A percentile compares a stretch with the other conserved stretches of the same genome.
These are phyloP conservation scores for Nemopilema nomurai DNA, from an alignment of 30 jellyfish, hydroid and myxozoan genomes.

Conservation along the genomic window DNA sequence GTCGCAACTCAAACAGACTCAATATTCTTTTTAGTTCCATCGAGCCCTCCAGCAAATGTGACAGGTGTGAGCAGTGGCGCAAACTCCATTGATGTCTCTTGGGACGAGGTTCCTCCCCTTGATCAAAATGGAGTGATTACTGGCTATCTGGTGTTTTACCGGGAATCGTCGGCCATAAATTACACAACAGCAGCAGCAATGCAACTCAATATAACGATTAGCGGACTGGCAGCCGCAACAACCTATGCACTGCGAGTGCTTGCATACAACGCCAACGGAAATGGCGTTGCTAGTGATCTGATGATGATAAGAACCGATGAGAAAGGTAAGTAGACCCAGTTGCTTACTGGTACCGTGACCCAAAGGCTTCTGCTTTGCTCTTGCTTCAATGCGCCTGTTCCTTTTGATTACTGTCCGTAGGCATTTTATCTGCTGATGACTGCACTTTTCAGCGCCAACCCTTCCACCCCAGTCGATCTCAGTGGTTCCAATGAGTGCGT, in stretches of 20 bases:
- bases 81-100: conserved; percentile 46
- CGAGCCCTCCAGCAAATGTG: conserved; percentile 72
- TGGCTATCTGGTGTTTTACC: conserved; percentile 73
- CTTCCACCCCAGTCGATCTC: conserved; percentile 46
- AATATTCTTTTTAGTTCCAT: conserved; percentile 63
- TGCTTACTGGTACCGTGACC: too few species aligned
- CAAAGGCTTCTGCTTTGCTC: too few species aligned
- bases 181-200: conserved; percentile 31
- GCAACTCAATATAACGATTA: conserved; percentile 5
- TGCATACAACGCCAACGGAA: conserved; percentile 70
- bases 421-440: too few species aligned
- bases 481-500: conserved; percentile 40
- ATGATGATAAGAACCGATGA: conserved; percentile 41
- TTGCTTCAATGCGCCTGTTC: too few species aligned
- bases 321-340: conserved; percentile 53
- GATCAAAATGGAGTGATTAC: conserved; percentile 55
- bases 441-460: conserved; percentile 68
- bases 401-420: too few species aligned
- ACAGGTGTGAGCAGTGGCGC: conserved; percentile 47
- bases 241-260: conserved; percentile 60
- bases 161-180: conserved; percentile 34
- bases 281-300: conserved; percentile 69
- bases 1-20: background rate
- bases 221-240: conserved; percentile 51
- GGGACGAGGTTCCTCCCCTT: conserved; percentile 56